A percentile compares a stretch with the other conserved stretches of the same genome.
phyloP scores from a whole-genome alignment of 2,888 invertebrate species.

The Troides aeacus region DNA sequence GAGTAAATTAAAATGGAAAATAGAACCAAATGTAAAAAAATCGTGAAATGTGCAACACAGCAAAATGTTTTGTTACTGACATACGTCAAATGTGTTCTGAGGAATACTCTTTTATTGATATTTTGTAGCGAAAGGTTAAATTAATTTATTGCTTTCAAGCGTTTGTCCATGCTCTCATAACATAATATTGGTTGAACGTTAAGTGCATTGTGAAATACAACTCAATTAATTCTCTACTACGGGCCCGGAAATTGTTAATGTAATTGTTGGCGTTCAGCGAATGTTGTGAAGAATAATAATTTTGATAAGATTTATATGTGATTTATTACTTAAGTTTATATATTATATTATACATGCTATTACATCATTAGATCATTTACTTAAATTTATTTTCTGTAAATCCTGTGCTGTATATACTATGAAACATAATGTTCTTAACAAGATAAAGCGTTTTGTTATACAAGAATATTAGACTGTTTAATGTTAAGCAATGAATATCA shows the following conservation, averaged over 20 bases:
- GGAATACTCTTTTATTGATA: background rate
- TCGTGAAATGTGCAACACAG: background rate
- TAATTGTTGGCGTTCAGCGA: conserved; percentile 25
- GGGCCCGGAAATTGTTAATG: conserved; percentile 28
- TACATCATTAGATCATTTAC: too few species aligned
- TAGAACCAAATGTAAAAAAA: background rate
- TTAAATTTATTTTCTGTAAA: too few species aligned
- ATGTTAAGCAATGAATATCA: conserved; percentile 26
- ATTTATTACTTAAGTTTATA: too few species aligned
- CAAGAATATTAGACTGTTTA: background rate
- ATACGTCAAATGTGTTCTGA: background rate
- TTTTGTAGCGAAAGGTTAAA: conserved; percentile 9
- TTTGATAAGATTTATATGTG: background rate
- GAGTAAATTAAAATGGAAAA: background rate
- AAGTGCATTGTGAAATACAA: conserved; percentile 30
- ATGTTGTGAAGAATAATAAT: conserved; percentile 10
- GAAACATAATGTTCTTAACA: background rate
- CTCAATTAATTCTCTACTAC: conserved; percentile 27
- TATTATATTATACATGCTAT: too few species aligned
- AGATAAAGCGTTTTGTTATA: background rate
- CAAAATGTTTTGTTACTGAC: background rate
- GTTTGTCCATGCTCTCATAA: conserved; percentile 15
- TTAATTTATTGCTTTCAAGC: conserved; percentile 16
- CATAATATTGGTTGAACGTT: conserved; percentile 26
- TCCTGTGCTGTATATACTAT: background rate